Evolutionary conservation across 2,797 vertebrate species (phyloP), one percentile per base, ranked within the genome.

Genomic region (Novumbra hubbsi): DNA sequence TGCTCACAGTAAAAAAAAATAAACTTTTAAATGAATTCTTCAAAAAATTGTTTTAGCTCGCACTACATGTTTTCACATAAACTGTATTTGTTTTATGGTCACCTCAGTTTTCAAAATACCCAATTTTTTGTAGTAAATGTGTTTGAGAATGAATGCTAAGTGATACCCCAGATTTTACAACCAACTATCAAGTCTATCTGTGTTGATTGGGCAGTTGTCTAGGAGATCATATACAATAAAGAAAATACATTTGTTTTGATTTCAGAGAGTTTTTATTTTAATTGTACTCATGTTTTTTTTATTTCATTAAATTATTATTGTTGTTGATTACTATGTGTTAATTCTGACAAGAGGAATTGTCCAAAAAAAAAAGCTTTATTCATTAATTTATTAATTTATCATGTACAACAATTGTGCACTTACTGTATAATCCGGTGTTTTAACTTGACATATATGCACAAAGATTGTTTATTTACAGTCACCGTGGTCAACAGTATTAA

Each of bases 11-110:
- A 32, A n/a, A 32, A 38, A n/a, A n/a, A n/a, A n/a, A n/a, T n/a
- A n/a, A n/a, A 49, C 84, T 77, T 81, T 72, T 1, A 75, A 60
- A 65, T 64, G 75, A 48, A 27, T 49, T 69, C 45, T 69, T n/a
- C n/a, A n/a, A 15, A 9, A 19, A 28, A 52, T 19, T 0, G 17
- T 50, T 28, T 17, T 70, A 70, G 21, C 55, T 21, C 24, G 55
- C 55, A 57, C 9, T 11, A 16, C 21, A 24, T 11, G 55, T 60
- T 17, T 60, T 60, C 1, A 60, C 21, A 4, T 27, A 9, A 21
- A 64, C 62, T 64, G 62, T 64, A 30, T 8, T 32, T 64, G 55
- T 27, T 11, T 12, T 1, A 60, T 60, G 21, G 21, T 24, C 11
- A 8, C 2, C 2, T 12, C n/a, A 12, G 1, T 24, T 57, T 21